Evolutionary conservation across 2,797 vertebrate genomes (phyloP).

Genomic region (Antrozous pallidus): DNA sequence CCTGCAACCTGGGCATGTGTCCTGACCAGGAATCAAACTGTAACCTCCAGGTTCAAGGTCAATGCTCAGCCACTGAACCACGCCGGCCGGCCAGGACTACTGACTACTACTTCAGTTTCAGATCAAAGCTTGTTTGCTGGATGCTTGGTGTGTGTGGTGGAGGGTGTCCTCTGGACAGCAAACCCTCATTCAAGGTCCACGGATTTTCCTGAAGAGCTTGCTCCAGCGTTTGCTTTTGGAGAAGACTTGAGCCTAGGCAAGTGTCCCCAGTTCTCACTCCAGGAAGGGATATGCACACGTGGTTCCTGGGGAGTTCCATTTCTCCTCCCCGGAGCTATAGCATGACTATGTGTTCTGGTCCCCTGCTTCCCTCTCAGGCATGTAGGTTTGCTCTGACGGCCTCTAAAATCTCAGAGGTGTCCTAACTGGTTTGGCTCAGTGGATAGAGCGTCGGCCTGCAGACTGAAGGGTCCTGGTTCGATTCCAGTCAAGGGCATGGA

Average conservation of each 20-base stretch:
- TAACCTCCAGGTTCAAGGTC: too few relatives aligned
- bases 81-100: accelerated
- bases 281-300: not conserved
- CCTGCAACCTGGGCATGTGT: too few relatives aligned
- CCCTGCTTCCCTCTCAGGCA: not conserved
- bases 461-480: too few relatives aligned
- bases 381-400: not conserved
- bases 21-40: too few relatives aligned
- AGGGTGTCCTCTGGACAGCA: not conserved
- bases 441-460: too few relatives aligned
- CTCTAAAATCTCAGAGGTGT: too few relatives aligned
- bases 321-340: not conserved
- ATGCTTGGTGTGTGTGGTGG: not conserved
- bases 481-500: too few relatives aligned
- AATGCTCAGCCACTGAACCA: too few relatives aligned
- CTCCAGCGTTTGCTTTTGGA: not conserved
- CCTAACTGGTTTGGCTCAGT: too few relatives aligned
- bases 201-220: not conserved
- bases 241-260: not conserved
- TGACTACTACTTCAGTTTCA: not conserved
- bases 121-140: not conserved
- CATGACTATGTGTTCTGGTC: not conserved
- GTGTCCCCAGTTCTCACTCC: not conserved
- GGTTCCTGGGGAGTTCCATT: not conserved
- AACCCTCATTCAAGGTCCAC: not conserved